Evolutionary conservation across 2,113 vertebrate genomes (phyloP).

Genomic region (Stercorarius parasiticus): DNA sequence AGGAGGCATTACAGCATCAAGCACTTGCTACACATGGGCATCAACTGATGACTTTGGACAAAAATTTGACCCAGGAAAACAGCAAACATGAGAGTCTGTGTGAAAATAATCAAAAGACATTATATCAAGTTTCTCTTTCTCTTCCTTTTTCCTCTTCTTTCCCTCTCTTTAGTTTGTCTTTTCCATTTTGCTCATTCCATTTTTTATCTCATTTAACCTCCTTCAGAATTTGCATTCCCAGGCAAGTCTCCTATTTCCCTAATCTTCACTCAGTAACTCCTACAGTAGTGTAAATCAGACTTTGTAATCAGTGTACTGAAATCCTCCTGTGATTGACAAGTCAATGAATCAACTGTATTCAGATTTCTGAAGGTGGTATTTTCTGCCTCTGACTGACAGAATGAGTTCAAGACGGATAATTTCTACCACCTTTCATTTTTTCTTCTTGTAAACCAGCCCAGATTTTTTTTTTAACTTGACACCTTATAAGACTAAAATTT

Average conservation of each 20-base stretch:
- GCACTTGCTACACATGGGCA: not conserved
- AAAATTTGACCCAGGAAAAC: not conserved
- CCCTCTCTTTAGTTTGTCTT: not conserved
- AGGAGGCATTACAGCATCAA: not conserved
- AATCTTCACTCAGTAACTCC: not conserved
- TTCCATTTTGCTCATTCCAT: not conserved
- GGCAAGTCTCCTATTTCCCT: not conserved
- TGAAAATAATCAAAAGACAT: not conserved
- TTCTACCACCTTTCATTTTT: not conserved
- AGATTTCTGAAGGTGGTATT: not conserved
- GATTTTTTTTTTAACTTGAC: not conserved
- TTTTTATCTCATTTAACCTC: not conserved
- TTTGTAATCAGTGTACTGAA: not conserved
- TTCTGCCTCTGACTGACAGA: constrained; percentile 3
- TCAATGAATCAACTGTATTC: not conserved
- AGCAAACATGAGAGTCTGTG: not conserved
- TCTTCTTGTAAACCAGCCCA: not conserved
- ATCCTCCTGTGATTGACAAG: not conserved
- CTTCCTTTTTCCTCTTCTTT: not conserved
- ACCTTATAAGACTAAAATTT: not conserved
- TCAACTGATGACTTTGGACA: not conserved
- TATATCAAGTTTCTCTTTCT: not conserved
- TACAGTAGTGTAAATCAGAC: not conserved
- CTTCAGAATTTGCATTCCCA: not conserved
- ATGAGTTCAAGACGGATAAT: not conserved